Conservation (phyloP, 2,113 vertebrate species). For the Clarias batrachus region DNA sequence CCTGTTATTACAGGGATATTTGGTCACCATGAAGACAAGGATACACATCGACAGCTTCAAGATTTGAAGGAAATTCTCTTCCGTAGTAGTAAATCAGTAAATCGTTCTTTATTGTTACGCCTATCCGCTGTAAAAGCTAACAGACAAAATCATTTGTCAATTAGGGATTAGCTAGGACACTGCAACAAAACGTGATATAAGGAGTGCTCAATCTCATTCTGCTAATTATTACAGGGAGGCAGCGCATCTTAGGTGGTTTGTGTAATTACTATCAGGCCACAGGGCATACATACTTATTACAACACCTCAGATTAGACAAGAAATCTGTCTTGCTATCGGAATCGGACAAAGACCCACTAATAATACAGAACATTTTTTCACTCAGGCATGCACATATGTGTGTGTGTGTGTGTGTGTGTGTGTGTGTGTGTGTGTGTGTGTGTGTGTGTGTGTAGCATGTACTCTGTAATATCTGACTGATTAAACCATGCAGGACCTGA, state of each 20-base stretch:
- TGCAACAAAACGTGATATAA: not conserved
- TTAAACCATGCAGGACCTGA: constrained; percentile 71
- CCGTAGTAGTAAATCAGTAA: not conserved
- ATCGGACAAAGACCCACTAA: constrained; percentile 4
- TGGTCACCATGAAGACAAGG: not conserved
- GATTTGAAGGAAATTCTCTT: not conserved
- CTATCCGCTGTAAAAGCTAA: not conserved
- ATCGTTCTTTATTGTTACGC: not conserved
- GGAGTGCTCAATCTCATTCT: not conserved
- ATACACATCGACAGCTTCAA: not conserved
- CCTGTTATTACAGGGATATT: not conserved
- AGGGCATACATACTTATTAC: constrained; percentile 3
- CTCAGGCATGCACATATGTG: constrained; percentile 26
- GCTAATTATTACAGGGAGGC: constrained; percentile 1
- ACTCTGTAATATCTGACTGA: constrained; percentile 24
- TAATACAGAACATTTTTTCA: not conserved
- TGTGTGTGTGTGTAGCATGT: not conserved
- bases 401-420: not conserved
- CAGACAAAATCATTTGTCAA: not conserved
- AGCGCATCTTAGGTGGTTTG: not conserved
- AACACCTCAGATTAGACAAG: not conserved
- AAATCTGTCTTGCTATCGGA: constrained; percentile 26
- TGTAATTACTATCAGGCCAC: constrained; percentile 8
- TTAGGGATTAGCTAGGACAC: not conserved
- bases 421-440: not conserved